Base-by-base conservation (phyloP, 2,888 invertebrate species). In the Xanthostigma xanthostigma region DNA sequence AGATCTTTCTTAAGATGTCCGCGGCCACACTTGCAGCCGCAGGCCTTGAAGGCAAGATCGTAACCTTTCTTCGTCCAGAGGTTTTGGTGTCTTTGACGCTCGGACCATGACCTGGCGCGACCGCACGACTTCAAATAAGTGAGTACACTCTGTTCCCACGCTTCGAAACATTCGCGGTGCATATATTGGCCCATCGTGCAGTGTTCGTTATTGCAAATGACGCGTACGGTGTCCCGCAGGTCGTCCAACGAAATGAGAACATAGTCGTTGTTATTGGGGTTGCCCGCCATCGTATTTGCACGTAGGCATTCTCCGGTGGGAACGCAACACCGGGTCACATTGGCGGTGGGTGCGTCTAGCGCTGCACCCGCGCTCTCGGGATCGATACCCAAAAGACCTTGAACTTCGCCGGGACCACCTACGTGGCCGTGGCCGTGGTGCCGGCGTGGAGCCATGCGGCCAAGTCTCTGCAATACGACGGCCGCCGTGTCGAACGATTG, bases 61-160 rank as follows among this genome's bases (percentile, higher is more conserved):
- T 95, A 95, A 47, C 95, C 95, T 68, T 94, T 94, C 69, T 95
- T 95, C 49, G 94, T 93, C 96, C 96, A 96, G 50, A 96, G 71
- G 68, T 95, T 95, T 71, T 95, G 94, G 59, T 85, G 81, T 34
- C 94, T 78, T 66, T 95, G 95, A 50, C 92, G 78, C 65, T 95
- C 94, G 37, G 92, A 92, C 95, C 95, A 95, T 55, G 88, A 89
- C 17, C 94, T 75, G 4, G 94, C 93, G 36, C 94, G 73, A 45
- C 93, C 92, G 69, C 90, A 90, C 36, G 88, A 84, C 66, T 92
- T 89, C 52, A 96, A 74, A 62, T 89, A 91, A 46, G 85, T 83
- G 56, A 95, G 74, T 50, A 95, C 87, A 37, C 84, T 78, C 65
- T 83, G 83, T 69, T 96, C 94, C 92, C 93, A 96, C 58, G 83